Percentiles rank a stretch among this genome's conserved stretches.
Conservation (phyloP, 2,797 vertebrate genomes). For the Anableps anableps region DNA sequence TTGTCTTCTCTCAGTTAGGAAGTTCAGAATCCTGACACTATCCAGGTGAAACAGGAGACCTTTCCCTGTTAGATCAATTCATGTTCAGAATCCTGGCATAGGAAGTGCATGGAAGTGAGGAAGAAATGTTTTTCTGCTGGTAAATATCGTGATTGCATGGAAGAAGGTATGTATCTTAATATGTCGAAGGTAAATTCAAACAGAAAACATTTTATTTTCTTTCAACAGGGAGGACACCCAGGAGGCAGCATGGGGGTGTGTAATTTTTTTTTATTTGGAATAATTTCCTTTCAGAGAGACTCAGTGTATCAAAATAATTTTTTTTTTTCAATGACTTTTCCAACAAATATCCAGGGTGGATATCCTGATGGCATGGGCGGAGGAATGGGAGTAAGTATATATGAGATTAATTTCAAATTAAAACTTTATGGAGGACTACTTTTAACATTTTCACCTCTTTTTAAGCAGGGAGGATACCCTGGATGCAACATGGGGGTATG, state of each 20-base stretch:
- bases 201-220: background rate
- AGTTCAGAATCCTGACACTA: background rate
- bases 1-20: background rate
- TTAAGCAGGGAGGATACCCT: slow-evolving; percentile 1
- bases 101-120: background rate
- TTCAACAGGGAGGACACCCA: background rate
- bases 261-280: no score
- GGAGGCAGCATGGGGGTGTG: background rate
- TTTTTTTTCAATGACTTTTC: background rate
- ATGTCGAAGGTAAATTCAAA: background rate
- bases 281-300: background rate
- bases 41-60: background rate
- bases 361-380: slow-evolving; percentile 48
- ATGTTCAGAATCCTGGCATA: background rate
- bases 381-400: slow-evolving; percentile 37
- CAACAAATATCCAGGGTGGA: slow-evolving; percentile 25
- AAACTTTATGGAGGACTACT: background rate
- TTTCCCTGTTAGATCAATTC: background rate
- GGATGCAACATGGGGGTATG: background rate
- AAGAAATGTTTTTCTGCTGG: background rate
- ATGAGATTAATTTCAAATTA: background rate
- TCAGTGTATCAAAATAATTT: background rate
- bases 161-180: background rate
- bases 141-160: background rate
- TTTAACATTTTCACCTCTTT: background rate